Conservation (phyloP, 1,140 invertebrate genomes). For the Sinella curviseta region DNA sequence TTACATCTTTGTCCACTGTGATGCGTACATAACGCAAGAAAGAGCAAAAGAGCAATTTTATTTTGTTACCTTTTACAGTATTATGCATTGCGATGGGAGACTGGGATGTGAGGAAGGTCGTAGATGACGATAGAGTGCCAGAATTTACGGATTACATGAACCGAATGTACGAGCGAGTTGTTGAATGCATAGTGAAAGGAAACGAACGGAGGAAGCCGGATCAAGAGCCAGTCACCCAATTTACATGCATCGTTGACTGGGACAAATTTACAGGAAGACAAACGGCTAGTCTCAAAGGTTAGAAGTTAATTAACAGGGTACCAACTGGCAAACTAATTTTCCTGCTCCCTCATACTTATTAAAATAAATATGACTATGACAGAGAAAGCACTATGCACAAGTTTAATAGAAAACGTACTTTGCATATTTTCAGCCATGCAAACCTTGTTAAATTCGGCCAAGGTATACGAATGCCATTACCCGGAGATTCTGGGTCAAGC, state of each 20-base stretch:
- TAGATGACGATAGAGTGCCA: not conserved
- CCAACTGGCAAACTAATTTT: not conserved
- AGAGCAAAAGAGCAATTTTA: not conserved
- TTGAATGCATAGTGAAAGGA: not conserved
- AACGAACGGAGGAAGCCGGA: not conserved
- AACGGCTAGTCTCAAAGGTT: not conserved
- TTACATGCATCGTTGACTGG: slow-evolving; percentile 10
- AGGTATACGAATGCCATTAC: not conserved
- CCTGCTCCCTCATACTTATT: too few species aligned
- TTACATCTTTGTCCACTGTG: not conserved
- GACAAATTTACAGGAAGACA: not conserved
- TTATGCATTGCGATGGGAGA: not conserved
- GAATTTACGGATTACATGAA: slow-evolving; percentile 1
- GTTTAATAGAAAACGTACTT: not conserved
- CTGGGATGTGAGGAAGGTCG: not conserved
- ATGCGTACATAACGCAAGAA: not conserved
- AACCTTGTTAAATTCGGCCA: not conserved
- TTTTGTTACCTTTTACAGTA: too few species aligned
- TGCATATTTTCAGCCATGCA: not conserved
- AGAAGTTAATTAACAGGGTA: too few species aligned
- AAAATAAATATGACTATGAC: too few species aligned
- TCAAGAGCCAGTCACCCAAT: not conserved
- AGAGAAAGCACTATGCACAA: too few species aligned
- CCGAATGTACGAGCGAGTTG: not conserved
- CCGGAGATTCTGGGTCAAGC: slow-evolving; percentile 1